A percentile compares a stretch with the other conserved stretches of the same genome.
Conservation (phyloP, 2,888 invertebrate genomes). For the Boloria selene region DNA sequence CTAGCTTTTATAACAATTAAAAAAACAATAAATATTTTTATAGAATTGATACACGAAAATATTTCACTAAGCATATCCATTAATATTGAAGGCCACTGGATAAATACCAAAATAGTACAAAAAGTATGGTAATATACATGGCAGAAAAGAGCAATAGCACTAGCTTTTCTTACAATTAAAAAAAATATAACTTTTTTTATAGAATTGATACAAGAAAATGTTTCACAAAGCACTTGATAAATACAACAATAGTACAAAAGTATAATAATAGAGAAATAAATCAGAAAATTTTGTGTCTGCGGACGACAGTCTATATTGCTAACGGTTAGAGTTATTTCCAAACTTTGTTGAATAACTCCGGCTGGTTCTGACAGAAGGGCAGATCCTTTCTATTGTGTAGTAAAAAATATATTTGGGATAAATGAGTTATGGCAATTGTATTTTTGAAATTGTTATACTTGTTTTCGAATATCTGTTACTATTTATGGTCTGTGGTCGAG, state of each 20-base stretch:
- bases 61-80: too few species aligned
- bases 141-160: too few species aligned
- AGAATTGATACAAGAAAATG: too few species aligned
- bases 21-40: too few species aligned
- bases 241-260: neutral
- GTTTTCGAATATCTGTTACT: too few species aligned
- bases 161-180: too few species aligned
- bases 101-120: neutral
- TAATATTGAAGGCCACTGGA: too few species aligned
- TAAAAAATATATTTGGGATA: constrained; percentile 1
- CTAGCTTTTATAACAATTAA: too few species aligned
- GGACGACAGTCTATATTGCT: neutral
- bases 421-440: constrained; percentile 9
- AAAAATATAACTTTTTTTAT: too few species aligned
- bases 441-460: neutral
- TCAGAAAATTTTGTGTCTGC: constrained; percentile 7
- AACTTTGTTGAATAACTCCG: constrained; percentile 31
- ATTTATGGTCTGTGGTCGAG: too few species aligned
- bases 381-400: constrained; percentile 12
- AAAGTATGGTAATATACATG: neutral
- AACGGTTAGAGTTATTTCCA: constrained; percentile 25
- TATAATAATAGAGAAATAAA: neutral
- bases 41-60: too few species aligned
- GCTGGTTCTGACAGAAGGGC: constrained; percentile 39
- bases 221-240: neutral